phyloP scores from a whole-genome alignment of 2,888 invertebrate species.

The Macrosoma leucophasiata region DNA sequence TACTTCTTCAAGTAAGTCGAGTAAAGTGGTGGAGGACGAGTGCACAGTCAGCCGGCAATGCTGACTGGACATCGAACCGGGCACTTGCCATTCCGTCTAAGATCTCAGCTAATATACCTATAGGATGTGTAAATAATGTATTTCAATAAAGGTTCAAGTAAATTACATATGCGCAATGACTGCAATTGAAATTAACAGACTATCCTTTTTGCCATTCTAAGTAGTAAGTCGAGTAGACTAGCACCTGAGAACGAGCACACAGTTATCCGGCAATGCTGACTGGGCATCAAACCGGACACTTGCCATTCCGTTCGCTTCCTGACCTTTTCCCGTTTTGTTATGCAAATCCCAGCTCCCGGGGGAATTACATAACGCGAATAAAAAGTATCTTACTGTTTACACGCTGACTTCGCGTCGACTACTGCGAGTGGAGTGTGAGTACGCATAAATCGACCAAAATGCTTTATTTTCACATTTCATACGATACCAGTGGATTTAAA shows the following conservation, averaged over 20 bases:
- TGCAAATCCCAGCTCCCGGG: constrained; percentile 64
- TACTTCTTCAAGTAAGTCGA: no score
- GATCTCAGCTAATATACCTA: no score
- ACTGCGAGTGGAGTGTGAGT: constrained; percentile 60
- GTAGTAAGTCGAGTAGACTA: constrained; percentile 32
- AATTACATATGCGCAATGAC: no score
- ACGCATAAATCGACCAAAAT: constrained; percentile 58
- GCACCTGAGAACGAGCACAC: constrained; percentile 31
- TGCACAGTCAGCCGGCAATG: constrained; percentile 40
- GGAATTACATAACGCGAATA: constrained; percentile 69
- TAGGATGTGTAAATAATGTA: no score
- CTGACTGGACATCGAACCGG: constrained; percentile 67
- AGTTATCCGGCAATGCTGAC: constrained; percentile 55
- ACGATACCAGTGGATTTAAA: no score
- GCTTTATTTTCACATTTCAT: constrained; percentile 17
- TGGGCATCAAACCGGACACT: constrained; percentile 67
- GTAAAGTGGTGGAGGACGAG: constrained; percentile 35
- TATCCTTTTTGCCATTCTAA: no score
- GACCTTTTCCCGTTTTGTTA: constrained; percentile 74
- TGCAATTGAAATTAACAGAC: no score
- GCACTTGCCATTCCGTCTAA: constrained; percentile 72
- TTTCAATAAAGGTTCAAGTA: no score
- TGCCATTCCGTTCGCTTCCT: constrained; percentile 72
- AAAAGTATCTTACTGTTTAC: constrained; percentile 71
- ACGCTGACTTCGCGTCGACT: constrained; percentile 63